phyloP scores from a whole-genome alignment of 2,888 invertebrate genomes.

The Volucella inflata region DNA sequence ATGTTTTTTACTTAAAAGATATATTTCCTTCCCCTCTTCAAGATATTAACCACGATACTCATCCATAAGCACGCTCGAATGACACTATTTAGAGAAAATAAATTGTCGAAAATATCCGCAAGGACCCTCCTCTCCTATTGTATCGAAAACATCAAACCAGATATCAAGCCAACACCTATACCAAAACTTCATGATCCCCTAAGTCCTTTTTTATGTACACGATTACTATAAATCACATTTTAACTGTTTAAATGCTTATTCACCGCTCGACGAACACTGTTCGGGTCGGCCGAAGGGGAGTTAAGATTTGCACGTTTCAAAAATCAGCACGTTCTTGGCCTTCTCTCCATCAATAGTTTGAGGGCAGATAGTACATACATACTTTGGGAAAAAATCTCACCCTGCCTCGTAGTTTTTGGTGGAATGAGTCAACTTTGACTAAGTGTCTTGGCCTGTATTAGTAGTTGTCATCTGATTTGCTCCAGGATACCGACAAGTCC shows the following conservation, averaged over 20 bases:
- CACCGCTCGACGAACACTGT: slow-evolving; percentile 6
- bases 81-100: slow-evolving; percentile 11
- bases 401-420: neutral
- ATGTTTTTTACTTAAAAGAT: too few relatives aligned
- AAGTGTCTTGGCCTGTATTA: slow-evolving; percentile 5
- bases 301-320: slow-evolving; percentile 39
- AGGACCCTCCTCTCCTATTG: neutral
- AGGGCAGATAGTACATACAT: neutral
- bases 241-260: slow-evolving; percentile 39
- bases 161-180: neutral
- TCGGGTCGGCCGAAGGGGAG: slow-evolving; percentile 1
- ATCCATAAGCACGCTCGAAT: neutral
- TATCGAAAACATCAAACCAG: neutral
- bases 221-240: slow-evolving; percentile 43
- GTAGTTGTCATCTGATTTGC: slow-evolving; percentile 22
- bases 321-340: slow-evolving; percentile 39
- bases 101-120: neutral
- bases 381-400: neutral
- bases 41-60: neutral
- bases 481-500: slow-evolving; percentile 19
- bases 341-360: neutral
- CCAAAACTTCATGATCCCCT: slow-evolving; percentile 4
- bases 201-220: slow-evolving; percentile 48
- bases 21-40: too few relatives aligned
- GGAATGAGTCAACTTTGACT: neutral